These are phyloP conservation scores for Calidris pygmaea DNA, from an alignment of 2,113 vertebrate genomes.

Conservation along the genomic window DNA sequence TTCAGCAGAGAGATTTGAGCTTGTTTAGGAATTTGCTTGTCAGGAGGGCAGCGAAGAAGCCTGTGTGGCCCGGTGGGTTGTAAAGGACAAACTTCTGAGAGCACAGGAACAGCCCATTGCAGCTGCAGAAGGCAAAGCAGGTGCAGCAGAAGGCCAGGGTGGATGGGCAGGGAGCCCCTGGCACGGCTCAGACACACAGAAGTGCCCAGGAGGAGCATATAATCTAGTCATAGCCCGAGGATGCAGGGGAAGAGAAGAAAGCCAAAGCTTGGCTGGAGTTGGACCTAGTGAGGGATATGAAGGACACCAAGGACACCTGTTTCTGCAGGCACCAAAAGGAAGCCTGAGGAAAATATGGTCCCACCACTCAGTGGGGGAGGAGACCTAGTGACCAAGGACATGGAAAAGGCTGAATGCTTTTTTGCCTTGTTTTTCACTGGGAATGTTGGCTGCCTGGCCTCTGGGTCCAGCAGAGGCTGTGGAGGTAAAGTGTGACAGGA, in stretches of 20 bases:
- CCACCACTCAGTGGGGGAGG: background rate
- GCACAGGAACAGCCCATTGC: background rate
- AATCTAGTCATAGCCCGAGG: background rate
- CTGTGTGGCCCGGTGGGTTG: background rate
- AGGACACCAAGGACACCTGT: background rate
- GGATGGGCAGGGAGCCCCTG: background rate
- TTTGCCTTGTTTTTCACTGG: background rate
- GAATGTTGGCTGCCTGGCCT: background rate
- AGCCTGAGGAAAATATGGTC: fast-evolving
- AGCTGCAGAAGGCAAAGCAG: background rate
- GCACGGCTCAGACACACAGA: background rate
- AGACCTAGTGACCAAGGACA: background rate
- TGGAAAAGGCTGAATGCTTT: background rate
- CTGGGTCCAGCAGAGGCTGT: background rate
- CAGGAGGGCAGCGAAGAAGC: background rate
- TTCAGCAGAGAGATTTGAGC: background rate
- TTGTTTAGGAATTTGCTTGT: background rate
- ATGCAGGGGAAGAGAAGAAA: background rate
- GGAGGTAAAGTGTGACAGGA: background rate
- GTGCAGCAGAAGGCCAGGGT: background rate
- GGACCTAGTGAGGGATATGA: background rate
- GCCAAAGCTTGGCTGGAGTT: background rate
- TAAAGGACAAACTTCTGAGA: background rate
- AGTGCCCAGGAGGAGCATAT: background rate
- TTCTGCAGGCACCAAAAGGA: background rate